These are phyloP conservation scores for Cephus runcator DNA, from an alignment of 2,888 invertebrate genomes.

Conservation along the genomic window DNA sequence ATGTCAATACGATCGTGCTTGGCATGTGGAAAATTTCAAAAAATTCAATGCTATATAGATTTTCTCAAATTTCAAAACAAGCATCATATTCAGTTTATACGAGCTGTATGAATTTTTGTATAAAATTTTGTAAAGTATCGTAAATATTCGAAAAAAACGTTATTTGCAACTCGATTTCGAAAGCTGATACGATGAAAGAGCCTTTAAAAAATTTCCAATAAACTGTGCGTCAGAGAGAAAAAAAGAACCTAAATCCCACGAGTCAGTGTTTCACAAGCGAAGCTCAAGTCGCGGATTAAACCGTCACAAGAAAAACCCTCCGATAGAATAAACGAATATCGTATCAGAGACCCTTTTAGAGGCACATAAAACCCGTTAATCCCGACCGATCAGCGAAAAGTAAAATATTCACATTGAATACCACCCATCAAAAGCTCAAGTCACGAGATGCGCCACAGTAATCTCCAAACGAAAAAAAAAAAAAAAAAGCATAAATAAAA, in stretches of 20 bases:
- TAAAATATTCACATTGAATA: neutral
- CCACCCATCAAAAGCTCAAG: neutral
- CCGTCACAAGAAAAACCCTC: neutral
- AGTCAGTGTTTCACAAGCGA: constrained; percentile 3
- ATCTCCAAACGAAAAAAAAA: neutral
- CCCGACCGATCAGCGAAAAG: neutral
- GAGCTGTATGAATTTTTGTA: neutral
- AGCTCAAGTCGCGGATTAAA: constrained; percentile 3
- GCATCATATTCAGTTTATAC: neutral
- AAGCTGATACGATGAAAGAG: neutral
- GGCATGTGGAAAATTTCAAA: neutral
- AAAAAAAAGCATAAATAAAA: neutral
- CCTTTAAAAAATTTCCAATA: neutral
- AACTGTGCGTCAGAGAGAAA: neutral
- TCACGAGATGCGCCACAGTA: neutral
- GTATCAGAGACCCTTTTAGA: neutral
- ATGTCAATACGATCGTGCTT: neutral
- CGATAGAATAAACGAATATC: neutral
- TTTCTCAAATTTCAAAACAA: neutral
- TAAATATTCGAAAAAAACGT: neutral
- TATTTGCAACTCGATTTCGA: neutral
- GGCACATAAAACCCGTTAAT: neutral
- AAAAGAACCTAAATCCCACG: neutral
- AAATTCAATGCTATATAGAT: neutral
- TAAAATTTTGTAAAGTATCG: neutral